Percentiles rank a stretch among this genome's conserved stretches.
phyloP scores from a whole-genome alignment of 2,888 invertebrate genomes.

The Habrosyne pyritoides region DNA sequence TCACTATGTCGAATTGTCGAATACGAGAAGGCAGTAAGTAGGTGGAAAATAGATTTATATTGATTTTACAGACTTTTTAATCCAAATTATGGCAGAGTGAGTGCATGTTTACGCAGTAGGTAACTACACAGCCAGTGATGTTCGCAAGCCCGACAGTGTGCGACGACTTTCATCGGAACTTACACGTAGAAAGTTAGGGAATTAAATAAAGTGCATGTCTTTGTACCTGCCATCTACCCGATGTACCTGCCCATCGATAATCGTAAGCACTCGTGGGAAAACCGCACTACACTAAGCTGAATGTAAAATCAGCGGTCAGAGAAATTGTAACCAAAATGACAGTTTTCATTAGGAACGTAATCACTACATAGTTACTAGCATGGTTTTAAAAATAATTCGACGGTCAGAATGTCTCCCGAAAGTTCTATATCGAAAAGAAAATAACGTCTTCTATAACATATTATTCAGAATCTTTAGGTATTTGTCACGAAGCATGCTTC shows the following conservation, averaged over 20 bases:
- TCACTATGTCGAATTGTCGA: not conserved
- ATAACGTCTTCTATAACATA: no score
- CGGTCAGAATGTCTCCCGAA: no score
- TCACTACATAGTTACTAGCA: no score
- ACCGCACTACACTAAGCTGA: not conserved
- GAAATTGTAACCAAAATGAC: not conserved
- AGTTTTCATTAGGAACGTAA: no score
- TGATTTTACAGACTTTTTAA: not conserved
- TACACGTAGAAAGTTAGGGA: conserved; percentile 56
- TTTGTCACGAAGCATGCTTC: no score
- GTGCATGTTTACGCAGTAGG: not conserved
- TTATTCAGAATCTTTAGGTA: no score
- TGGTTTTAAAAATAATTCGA: no score
- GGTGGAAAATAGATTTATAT: not conserved
- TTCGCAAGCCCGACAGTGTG: conserved; percentile 18
- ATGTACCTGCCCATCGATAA: conserved; percentile 10
- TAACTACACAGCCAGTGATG: conserved; percentile 15
- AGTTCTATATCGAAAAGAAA: no score
- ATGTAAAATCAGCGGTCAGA: not conserved
- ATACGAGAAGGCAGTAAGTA: not conserved
- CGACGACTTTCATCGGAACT: conserved; percentile 42
- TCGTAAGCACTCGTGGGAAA: conserved; percentile 3
- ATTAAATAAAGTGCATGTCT: conserved; percentile 48
- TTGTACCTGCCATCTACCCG: conserved; percentile 14
- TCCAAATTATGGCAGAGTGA: conserved; percentile 12